A percentile compares a stretch with the other conserved stretches of the same genome.
These are phyloP conservation scores for Cromileptes altivelis DNA, from an alignment of 2,113 vertebrate genomes.

Conservation along the genomic window DNA sequence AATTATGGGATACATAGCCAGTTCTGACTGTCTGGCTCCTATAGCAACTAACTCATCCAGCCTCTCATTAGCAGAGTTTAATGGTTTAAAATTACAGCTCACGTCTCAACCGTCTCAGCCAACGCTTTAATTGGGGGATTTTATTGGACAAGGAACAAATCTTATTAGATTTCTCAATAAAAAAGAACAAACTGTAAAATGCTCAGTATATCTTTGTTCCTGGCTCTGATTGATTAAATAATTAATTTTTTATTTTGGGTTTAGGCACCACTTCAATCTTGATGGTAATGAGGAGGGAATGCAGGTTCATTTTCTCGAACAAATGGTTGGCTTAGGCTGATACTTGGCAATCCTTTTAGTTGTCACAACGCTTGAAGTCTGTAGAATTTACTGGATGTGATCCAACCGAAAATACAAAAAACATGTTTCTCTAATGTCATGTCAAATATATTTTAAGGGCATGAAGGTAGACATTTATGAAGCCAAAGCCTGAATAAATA, in stretches of 20 bases:
- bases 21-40: constrained; percentile 15
- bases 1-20: neutral
- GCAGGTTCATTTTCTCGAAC: constrained; percentile 11
- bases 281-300: constrained; percentile 15
- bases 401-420: constrained; percentile 6
- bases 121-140: constrained; percentile 48
- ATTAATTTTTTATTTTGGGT: constrained; percentile 29
- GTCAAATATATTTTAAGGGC: constrained; percentile 2
- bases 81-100: constrained; percentile 63
- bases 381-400: constrained; percentile 33
- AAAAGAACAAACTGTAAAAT: constrained; percentile 60
- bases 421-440: neutral
- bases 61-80: constrained; percentile 71
- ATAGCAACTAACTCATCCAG: constrained; percentile 25
- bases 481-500: constrained; percentile 16
- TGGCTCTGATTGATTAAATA: constrained; percentile 24
- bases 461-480: neutral
- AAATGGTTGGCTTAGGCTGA: neutral
- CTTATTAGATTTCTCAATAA: constrained; percentile 61
- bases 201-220: constrained; percentile 24
- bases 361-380: constrained; percentile 4
- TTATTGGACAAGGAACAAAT: constrained; percentile 66
- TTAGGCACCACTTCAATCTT: constrained; percentile 23
- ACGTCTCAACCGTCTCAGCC: constrained; percentile 43
- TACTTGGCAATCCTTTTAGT: neutral